A percentile compares a stretch with the other conserved stretches of the same genome.
These are phyloP conservation scores for Drosophila repleta DNA, from an alignment of 1,140 invertebrate genomes.

Conservation along the genomic window DNA sequence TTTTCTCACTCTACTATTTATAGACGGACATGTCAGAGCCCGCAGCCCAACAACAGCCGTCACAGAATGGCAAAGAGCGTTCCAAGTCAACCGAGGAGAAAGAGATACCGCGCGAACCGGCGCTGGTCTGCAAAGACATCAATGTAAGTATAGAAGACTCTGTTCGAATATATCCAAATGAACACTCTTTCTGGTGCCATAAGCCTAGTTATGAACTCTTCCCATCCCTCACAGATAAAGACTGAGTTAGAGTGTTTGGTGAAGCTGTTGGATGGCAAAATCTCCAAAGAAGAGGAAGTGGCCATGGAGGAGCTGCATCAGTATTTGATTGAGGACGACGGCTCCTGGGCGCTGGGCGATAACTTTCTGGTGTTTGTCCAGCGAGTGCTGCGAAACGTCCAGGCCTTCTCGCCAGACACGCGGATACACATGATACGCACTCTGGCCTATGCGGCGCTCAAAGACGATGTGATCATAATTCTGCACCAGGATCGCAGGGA, in stretches of 20 bases:
- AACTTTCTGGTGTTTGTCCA: slow-evolving; percentile 92
- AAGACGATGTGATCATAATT: slow-evolving; percentile 95
- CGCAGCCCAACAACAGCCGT: slow-evolving; percentile 67
- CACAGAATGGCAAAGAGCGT: slow-evolving; percentile 79
- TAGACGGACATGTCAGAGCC: slow-evolving; percentile 78
- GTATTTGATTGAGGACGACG: slow-evolving; percentile 94
- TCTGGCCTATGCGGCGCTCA: slow-evolving; percentile 90
- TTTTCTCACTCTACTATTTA: slow-evolving; percentile 68
- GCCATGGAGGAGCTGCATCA: slow-evolving; percentile 92
- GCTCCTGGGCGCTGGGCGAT: slow-evolving; percentile 95
- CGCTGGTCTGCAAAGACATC: slow-evolving; percentile 91
- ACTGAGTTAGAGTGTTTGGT: slow-evolving; percentile 88
- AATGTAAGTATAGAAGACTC: slow-evolving; percentile 86
- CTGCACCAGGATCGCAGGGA: slow-evolving; percentile 95
- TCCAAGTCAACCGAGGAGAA: slow-evolving; percentile 86
- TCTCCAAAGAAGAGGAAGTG: slow-evolving; percentile 88
- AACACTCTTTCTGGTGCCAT: too few relatives aligned
- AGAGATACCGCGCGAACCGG: slow-evolving; percentile 91
- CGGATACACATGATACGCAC: slow-evolving; percentile 88
- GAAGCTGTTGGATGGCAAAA: slow-evolving; percentile 87
- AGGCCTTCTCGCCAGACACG: slow-evolving; percentile 85
- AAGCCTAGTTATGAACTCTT: neutral
- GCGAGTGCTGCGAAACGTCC: slow-evolving; percentile 87
- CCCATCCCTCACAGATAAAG: slow-evolving; percentile 84
- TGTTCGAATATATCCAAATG: neutral